Percentiles rank a stretch among this genome's conserved stretches.
phyloP scores from a whole-genome alignment of 2,888 invertebrate species.

The Acleris cristana region DNA sequence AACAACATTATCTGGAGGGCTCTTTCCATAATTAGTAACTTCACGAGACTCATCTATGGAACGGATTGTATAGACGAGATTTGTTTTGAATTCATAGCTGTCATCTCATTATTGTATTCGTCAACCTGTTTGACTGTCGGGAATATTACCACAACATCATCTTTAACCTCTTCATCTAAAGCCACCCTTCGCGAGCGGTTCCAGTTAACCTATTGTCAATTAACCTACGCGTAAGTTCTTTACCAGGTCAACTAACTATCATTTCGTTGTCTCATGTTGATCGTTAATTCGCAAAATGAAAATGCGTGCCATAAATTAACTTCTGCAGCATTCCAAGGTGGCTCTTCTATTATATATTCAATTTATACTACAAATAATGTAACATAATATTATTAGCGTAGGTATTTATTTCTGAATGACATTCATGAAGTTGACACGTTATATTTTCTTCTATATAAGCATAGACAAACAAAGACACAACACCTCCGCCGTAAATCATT shows the following conservation, averaged over 20 bases:
- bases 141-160: slow-evolving; percentile 45
- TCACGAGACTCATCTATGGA: no score
- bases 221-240: slow-evolving; percentile 47
- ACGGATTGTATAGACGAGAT: slow-evolving; percentile 38
- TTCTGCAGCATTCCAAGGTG: slow-evolving; percentile 41
- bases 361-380: no score
- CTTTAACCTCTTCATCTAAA: slow-evolving; percentile 42
- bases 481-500: no score
- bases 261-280: slow-evolving; percentile 52
- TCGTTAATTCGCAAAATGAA: slow-evolving; percentile 48
- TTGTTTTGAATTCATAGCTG: slow-evolving; percentile 13
- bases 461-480: no score
- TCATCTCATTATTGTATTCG: slow-evolving; percentile 43
- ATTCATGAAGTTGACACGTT: no score
- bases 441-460: no score
- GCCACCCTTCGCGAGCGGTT: slow-evolving; percentile 41
- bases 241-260: slow-evolving; percentile 46
- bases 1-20: slow-evolving; percentile 39
- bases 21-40: slow-evolving; percentile 45
- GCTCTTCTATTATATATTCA: no score
- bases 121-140: slow-evolving; percentile 46
- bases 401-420: no score
- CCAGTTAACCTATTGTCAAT: slow-evolving; percentile 41
- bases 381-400: no score
- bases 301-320: slow-evolving; percentile 47